Evolutionary conservation across 1,140 invertebrate genomes (phyloP).

Genomic region (Diorhabda elongata): DNA sequence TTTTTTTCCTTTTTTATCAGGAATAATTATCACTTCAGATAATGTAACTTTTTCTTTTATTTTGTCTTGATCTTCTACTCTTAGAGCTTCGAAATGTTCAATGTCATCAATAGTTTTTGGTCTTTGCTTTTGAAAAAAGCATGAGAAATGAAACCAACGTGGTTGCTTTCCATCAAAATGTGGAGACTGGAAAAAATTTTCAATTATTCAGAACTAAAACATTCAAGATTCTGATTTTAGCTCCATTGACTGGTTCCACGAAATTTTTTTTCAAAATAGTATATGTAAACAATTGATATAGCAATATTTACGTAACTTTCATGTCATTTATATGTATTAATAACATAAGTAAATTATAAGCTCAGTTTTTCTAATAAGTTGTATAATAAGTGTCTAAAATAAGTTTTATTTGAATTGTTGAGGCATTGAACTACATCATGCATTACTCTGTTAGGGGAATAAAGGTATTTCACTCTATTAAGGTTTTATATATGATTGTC

Average conservation of each 20-base stretch:
- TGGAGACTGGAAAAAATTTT: constrained; percentile 24
- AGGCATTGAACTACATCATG: too few species aligned
- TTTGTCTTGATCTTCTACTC: constrained; percentile 82
- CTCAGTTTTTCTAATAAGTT: too few species aligned
- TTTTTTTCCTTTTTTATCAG: constrained; percentile 47
- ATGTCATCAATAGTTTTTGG: constrained; percentile 74
- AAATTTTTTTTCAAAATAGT: neutral
- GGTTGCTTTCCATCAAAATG: constrained; percentile 80
- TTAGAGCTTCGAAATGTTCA: constrained; percentile 76
- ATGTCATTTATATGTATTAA: too few species aligned
- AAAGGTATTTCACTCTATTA: too few species aligned
- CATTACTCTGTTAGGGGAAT: too few species aligned
- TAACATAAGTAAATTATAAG: too few species aligned
- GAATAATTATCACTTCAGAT: constrained; percentile 22
- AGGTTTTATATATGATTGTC: too few species aligned
- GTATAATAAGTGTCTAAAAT: too few species aligned
- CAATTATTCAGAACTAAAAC: constrained; percentile 1
- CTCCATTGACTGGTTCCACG: neutral
- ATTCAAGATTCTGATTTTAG: neutral
- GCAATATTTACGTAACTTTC: too few species aligned
- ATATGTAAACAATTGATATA: too few species aligned
- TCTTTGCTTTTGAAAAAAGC: constrained; percentile 83
- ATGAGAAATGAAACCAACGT: constrained; percentile 85
- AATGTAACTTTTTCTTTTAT: constrained; percentile 71
- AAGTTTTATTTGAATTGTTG: too few species aligned